phyloP scores from a whole-genome alignment of 2,797 vertebrate species.

The Macropodus opercularis region DNA sequence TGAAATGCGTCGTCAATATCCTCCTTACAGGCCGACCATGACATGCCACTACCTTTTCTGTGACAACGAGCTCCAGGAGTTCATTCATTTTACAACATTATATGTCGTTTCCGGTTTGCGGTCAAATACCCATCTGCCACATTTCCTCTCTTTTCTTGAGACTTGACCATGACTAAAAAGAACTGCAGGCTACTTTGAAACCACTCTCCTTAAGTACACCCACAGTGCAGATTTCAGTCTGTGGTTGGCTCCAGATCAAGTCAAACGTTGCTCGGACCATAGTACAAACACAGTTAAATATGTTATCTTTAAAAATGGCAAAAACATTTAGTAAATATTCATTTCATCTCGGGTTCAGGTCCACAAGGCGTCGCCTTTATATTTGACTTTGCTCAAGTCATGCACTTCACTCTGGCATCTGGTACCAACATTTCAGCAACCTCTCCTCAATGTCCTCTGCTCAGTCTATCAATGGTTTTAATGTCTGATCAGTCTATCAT shows the following conservation, averaged over 20 bases:
- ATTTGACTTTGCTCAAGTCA: too few species aligned
- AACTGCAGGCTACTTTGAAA: constrained; percentile 39
- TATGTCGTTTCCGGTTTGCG: constrained; percentile 39
- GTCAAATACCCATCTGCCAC: constrained; percentile 44
- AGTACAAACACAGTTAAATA: neutral
- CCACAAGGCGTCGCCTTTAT: constrained; percentile 31
- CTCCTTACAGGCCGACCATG: neutral
- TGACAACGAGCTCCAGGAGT: constrained; percentile 3
- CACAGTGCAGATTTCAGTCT: constrained; percentile 20
- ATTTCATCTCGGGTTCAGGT: constrained; percentile 20
- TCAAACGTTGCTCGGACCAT: neutral
- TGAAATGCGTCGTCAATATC: neutral
- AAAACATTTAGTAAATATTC: constrained; percentile 1
- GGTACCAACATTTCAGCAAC: too few species aligned
- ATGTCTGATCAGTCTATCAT: too few species aligned
- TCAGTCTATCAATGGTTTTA: too few species aligned
- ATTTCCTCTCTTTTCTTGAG: constrained; percentile 33
- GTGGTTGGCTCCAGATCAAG: constrained; percentile 19
- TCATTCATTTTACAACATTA: constrained; percentile 13
- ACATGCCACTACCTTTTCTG: constrained; percentile 12
- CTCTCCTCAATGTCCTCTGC: too few species aligned
- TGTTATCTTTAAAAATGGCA: constrained; percentile 6
- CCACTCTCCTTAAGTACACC: constrained; percentile 31
- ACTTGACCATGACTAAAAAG: constrained; percentile 18
- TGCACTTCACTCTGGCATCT: too few species aligned